Base-by-base conservation (phyloP, 2,113 vertebrate species). In the Ochotona curzoniae region DNA sequence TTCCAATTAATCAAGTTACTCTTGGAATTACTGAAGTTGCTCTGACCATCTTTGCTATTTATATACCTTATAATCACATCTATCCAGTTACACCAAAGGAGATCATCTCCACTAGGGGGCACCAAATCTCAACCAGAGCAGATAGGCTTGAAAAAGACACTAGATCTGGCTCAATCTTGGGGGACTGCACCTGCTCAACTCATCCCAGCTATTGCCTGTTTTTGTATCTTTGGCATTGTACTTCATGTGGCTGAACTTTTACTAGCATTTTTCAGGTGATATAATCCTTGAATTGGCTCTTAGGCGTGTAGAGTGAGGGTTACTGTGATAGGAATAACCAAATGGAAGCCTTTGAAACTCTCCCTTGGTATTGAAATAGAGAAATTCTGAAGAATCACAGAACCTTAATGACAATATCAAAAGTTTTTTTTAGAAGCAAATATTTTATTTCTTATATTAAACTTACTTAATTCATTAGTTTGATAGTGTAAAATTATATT, bases 91-190 rank as follows among this genome's bases (percentile, higher is more conserved):
- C 89, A 20, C 66, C n/a, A 38, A 76, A 87, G n/a, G 69, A 75
- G 32, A 26, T 71, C 2, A 28, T 70, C 30, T 92, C 91, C 76
- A 92, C 70, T n/a, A 92, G 85, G 82, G 83, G 92, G 92, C 49
- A 85, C 89, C 92, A 79, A 83, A 79, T 18, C 70, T 63, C 32
- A 80, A 38, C 5, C 21, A 51, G 64, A 80, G 35, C 0, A 54
- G 63, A 80, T 23, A 49, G 18, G 35, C 7, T 3, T 75, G 21
- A 60, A 57, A 57, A n/a, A 66, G 32, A 30, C 13, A 10, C 13
- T 15, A 26, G 1, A 7, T 23, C 20, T n/a, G 44, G 14, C 38
- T 44, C 38, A 44, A 63, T 44, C 21, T 60, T 15, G 57, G 60
- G 60, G 25, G 14, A n/a, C 5, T 17, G 17, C 1, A 8, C 25